Conservation (phyloP, 2,888 invertebrate species). For the Eupithecia subumbrata region DNA sequence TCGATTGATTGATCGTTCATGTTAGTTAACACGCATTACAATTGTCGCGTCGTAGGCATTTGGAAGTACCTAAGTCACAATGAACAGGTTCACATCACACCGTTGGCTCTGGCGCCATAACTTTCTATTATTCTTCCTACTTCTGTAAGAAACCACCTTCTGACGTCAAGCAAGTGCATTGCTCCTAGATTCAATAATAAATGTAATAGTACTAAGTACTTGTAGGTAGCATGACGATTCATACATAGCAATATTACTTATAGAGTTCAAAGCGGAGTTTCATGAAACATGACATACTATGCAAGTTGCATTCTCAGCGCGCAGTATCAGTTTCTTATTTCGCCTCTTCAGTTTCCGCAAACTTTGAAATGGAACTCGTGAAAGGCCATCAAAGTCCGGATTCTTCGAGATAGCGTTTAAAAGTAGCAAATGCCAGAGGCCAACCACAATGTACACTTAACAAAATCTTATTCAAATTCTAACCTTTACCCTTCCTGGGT, state of each 20-base stretch:
- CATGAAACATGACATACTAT: background rate
- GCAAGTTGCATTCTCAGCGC: background rate
- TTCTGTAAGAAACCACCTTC: background rate
- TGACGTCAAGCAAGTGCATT: background rate
- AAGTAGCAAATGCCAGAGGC: constrained; percentile 45
- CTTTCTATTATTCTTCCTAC: background rate
- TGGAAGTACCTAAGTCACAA: background rate
- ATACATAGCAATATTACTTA: background rate
- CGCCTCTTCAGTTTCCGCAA: constrained; percentile 3
- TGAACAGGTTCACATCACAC: background rate
- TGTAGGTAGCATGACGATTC: background rate
- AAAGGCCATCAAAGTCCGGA: constrained; percentile 25
- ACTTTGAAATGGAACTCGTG: constrained; percentile 38
- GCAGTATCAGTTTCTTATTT: background rate
- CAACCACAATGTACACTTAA: constrained; percentile 37
- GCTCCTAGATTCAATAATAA: background rate
- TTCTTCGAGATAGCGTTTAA: constrained; percentile 23
- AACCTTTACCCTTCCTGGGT: constrained; percentile 52
- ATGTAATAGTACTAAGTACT: background rate
- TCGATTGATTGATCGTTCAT: background rate
- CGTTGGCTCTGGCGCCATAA: background rate
- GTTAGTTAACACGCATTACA: background rate
- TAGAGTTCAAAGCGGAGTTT: background rate
- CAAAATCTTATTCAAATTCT: constrained; percentile 49
- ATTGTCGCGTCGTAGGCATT: background rate